A percentile compares a stretch with the other conserved stretches of the same genome.
Evolutionary conservation across 1,140 invertebrate genomes (phyloP).

Genomic region (Cherax quadricarinatus): DNA sequence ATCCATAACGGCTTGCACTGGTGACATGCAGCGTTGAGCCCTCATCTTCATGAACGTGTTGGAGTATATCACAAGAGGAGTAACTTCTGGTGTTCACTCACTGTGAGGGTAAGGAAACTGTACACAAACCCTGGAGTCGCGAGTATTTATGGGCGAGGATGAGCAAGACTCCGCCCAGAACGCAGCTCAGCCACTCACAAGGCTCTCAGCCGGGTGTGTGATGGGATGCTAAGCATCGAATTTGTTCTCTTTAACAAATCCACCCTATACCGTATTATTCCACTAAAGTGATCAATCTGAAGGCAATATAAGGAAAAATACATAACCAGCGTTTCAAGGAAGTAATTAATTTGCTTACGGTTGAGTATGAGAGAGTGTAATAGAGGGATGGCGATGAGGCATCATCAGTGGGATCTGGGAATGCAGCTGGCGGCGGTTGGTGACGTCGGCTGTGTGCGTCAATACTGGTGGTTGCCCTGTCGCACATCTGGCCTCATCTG

Average conservation of each 20-base stretch:
- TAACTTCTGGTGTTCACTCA: background rate
- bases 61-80: background rate
- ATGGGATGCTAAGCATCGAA: slow-evolving; percentile 10
- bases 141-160: slow-evolving; percentile 11
- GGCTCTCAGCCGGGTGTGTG: slow-evolving; percentile 53
- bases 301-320: background rate
- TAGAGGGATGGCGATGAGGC: background rate
- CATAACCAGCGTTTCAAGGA: background rate
- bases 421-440: slow-evolving; percentile 34
- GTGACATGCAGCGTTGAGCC: slow-evolving; percentile 58
- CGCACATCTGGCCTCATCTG: slow-evolving; percentile 56
- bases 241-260: background rate
- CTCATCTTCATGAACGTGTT: slow-evolving; percentile 55
- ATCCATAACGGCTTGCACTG: slow-evolving; percentile 59
- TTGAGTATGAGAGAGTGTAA: background rate
- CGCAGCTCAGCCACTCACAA: slow-evolving; percentile 36
- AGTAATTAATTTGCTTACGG: no score
- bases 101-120: slow-evolving; percentile 24
- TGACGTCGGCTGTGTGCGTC: slow-evolving; percentile 48
- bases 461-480: slow-evolving; percentile 51
- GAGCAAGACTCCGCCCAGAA: slow-evolving; percentile 1
- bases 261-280: background rate
- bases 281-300: background rate
- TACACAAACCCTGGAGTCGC: background rate
- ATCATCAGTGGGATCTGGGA: slow-evolving; percentile 34